Evolutionary conservation across 2,113 vertebrate genomes (phyloP), one percentile per base, ranked within the genome.

Genomic region (Eudorcas thomsonii): DNA sequence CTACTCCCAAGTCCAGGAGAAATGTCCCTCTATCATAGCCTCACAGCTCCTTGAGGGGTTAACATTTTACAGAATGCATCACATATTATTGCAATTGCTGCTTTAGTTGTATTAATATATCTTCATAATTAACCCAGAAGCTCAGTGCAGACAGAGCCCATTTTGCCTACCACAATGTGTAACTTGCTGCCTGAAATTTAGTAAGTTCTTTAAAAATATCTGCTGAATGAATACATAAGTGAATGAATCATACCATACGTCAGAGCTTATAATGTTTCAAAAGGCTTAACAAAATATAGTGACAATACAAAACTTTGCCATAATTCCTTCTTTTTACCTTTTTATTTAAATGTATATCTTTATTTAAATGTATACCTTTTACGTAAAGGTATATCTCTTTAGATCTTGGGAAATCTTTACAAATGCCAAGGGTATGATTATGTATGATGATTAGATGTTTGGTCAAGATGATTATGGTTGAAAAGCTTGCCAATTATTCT

Each of bases 401-500:
- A 93, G 80, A 90, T 98, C 81, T 96, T 95, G 36, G n/a, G 88
- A 97, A 91, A 87, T 95, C 26, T 52, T 77, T 96, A 67, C 12
- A 98, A 95, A 96, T 93, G 23, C 55, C 52, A 74, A 71, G 90
- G 87, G 43, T 39, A 82, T 90, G 13, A 97, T 93, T 97, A 26
- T 19, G 45, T 62, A n/a, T 93, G 64, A 60, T 91, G 81, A 96
- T 95, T 91, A 96, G 33, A 90, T 91, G 92, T 92, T 97, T 97
- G 96, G 96, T 96, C 60, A 93, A 96, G 90, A 97, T 97, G 88
- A 97, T 97, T 94, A 92, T 94, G 84, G 28, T 80, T 94, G 52
- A 96, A 95, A 97, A 84, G 97, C 71, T 97, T 98, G 45, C 84
- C 90, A 95, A 4, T 96, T 91, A 89, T 96, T 84, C 82, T 95